A percentile compares a stretch with the other conserved stretches of the same genome.
Evolutionary conservation across 1,140 invertebrate species (phyloP).

Genomic region (Scaptomyza pallida): DNA sequence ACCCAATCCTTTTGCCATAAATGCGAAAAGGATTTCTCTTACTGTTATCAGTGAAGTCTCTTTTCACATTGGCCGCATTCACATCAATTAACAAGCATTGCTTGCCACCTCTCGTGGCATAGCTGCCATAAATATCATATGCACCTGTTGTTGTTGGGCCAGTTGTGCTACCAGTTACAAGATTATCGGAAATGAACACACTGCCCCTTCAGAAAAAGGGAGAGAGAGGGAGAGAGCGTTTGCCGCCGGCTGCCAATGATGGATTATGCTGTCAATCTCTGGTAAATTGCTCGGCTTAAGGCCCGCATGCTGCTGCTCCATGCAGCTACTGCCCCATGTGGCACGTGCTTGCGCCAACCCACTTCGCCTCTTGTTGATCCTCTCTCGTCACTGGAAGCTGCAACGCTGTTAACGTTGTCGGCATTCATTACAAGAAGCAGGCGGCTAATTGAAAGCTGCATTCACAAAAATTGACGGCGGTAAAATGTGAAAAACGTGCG

Average conservation of each 20-base stretch:
- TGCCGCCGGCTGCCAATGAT: constrained; percentile 58
- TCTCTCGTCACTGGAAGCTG: constrained; percentile 55
- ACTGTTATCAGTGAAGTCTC: background rate
- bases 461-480: constrained; percentile 63
- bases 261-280: constrained; percentile 80
- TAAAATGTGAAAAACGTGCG: constrained; percentile 59
- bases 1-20: background rate
- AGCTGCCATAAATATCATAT: constrained; percentile 40
- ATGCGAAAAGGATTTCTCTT: constrained; percentile 19
- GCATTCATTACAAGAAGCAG: constrained; percentile 78
- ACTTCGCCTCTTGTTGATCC: background rate
- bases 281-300: constrained; percentile 77
- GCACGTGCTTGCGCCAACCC: constrained; percentile 60
- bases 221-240: background rate
- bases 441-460: constrained; percentile 80
- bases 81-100: constrained; percentile 29
- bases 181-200: constrained; percentile 21
- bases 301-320: constrained; percentile 42
- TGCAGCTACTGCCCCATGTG: constrained; percentile 40
- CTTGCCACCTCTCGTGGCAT: constrained; percentile 11
- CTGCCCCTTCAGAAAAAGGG: background rate
- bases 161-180: constrained; percentile 42
- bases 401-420: constrained; percentile 55
- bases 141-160: constrained; percentile 39
- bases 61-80: background rate